phyloP scores from a whole-genome alignment of 2,888 invertebrate species.

The Acanthosepion lycidas region DNA sequence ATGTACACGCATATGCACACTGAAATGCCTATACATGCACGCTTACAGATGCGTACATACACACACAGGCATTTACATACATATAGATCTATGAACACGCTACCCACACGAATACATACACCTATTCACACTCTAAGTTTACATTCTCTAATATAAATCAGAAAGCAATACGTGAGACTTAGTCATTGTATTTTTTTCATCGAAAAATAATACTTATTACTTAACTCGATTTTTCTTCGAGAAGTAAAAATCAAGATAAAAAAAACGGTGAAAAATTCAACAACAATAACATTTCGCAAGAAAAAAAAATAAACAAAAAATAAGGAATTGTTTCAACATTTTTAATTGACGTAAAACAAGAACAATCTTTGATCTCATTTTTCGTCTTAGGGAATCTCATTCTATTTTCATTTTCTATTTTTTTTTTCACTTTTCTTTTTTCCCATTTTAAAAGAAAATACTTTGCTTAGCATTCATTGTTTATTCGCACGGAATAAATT shows the following conservation, averaged over 20 bases:
- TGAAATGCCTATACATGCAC: no score
- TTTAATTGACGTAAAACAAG: not conserved
- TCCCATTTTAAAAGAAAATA: not conserved
- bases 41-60: no score
- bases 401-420: not conserved
- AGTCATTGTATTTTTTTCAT: not conserved
- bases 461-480: not conserved
- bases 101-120: not conserved
- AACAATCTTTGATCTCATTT: not conserved
- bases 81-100: no score
- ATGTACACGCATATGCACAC: not conserved
- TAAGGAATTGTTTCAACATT: not conserved
- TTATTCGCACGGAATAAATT: slow-evolving; percentile 3
- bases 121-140: not conserved
- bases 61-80: no score
- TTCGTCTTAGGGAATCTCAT: not conserved
- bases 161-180: no score
- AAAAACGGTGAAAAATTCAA: no score
- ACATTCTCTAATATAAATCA: not conserved
- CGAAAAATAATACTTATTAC: no score
- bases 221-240: no score
- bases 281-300: not conserved
- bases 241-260: no score
- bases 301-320: not conserved
- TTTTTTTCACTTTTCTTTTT: not conserved